Percentiles rank a stretch among this genome's conserved stretches.
Conservation (phyloP, 1,140 invertebrate genomes). For the Rhyacophila brunnea region DNA sequence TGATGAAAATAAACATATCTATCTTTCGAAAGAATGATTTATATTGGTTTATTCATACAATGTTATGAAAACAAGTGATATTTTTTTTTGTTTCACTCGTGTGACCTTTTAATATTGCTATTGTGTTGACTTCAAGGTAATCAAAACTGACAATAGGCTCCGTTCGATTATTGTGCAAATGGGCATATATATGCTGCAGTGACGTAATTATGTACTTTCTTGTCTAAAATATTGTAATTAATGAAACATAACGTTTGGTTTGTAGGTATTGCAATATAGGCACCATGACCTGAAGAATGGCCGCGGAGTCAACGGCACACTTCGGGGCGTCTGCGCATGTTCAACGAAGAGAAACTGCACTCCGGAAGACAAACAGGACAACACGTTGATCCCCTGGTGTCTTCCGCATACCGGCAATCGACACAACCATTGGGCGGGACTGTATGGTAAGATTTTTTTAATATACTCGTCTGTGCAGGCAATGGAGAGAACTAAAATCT, state of each 20-base stretch:
- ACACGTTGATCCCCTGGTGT: conserved; percentile 89
- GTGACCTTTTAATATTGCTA: too few relatives aligned
- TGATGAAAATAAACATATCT: too few relatives aligned
- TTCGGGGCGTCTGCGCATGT: conserved; percentile 81
- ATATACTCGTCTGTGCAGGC: too few relatives aligned
- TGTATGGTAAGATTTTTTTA: conserved; percentile 50
- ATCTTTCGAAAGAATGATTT: too few relatives aligned
- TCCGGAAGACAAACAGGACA: conserved; percentile 73
- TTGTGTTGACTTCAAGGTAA: too few relatives aligned
- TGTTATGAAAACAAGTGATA: too few relatives aligned
- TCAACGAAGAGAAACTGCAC: conserved; percentile 65
- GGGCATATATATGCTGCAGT: too few relatives aligned
- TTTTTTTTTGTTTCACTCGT: too few relatives aligned
- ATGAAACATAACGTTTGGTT: background rate
- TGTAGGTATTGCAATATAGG: conserved; percentile 62
- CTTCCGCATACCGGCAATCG: conserved; percentile 84
- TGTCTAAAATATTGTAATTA: background rate
- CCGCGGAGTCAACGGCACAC: conserved; percentile 52
- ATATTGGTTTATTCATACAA: too few relatives aligned
- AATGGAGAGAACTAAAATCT: too few relatives aligned
- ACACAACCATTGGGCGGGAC: conserved; percentile 81
- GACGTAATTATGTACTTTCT: background rate
- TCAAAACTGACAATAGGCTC: too few relatives aligned
- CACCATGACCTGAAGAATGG: conserved; percentile 73
- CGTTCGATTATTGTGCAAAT: too few relatives aligned